Evolutionary conservation across 2,888 invertebrate genomes (phyloP), one percentile per base, ranked within the genome.

Genomic region (Tubulanus polymorphus): DNA sequence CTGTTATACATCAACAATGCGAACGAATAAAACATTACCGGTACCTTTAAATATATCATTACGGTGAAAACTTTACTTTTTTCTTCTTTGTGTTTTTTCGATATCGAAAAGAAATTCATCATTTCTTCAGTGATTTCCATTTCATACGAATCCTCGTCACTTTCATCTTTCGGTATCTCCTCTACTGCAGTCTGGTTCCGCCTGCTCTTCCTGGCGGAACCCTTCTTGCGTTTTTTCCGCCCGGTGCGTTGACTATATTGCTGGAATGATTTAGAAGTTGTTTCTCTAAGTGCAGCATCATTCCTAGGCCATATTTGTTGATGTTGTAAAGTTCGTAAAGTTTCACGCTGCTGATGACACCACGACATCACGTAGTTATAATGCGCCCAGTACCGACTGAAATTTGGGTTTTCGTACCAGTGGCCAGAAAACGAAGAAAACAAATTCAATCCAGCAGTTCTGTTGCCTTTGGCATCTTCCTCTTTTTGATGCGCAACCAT

Each of bases 51-150:
- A n/a, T n/a, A n/a, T n/a, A n/a, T n/a, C n/a, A n/a, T n/a, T n/a
- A n/a, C n/a, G n/a, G n/a, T n/a, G n/a, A n/a, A n/a, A 18, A 23
- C 26, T 37, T 30, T 57, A 75, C 75, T 75, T 71, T 73, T 69
- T 63, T 83, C 80, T 63, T 80, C 72, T 66, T 79, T 80, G 59
- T 83, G 86, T 65, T 83, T 83, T 1, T 84, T 82, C 65, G 86
- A 86, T 54, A 82, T 80, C 63, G 81, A 82, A 52, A 87, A 78
- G 74, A 87, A 87, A 47, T 83, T 81, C 63, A 86, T 79, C 80
- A 84, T 85, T 55, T 86, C 86, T 60, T 86, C 85, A 64, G 85
- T 84, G 1, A 86, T 83, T 71, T 84, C 83, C 68, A 86, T 82
- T 58, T 82, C 81, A 37, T 80, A 66, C 23, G 73, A 73, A 51